phyloP scores from a whole-genome alignment of 2,888 invertebrate species.

The Diadegma fenestrale region DNA sequence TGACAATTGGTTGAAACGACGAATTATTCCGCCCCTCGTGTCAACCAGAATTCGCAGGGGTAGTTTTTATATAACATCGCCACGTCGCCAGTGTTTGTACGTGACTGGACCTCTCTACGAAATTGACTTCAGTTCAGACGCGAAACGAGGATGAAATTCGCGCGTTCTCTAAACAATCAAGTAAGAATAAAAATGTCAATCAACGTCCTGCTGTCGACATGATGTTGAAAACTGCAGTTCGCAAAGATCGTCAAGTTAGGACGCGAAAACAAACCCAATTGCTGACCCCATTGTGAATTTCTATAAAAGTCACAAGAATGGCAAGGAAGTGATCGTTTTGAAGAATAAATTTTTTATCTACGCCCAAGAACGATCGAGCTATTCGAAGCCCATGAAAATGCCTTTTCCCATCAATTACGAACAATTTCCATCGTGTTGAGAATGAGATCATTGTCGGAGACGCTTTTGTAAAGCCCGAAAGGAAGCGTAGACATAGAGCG shows the following conservation, averaged over 20 bases:
- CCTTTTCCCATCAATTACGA: not conserved
- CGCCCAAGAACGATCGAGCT: not conserved
- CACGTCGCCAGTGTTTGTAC: constrained; percentile 9
- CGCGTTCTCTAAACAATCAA: constrained; percentile 10
- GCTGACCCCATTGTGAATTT: not conserved
- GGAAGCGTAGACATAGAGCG: not conserved
- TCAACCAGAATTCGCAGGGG: constrained; percentile 50
- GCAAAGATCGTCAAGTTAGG: not conserved
- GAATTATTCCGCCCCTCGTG: constrained; percentile 58
- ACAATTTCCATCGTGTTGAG: not conserved
- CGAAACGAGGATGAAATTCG: not conserved
- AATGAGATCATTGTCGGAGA: not conserved
- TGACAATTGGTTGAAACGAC: constrained; percentile 56
- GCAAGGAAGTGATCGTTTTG: not conserved
- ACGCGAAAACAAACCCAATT: not conserved
- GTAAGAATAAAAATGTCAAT: not conserved
- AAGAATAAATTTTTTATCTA: not conserved
- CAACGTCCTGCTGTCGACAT: not conserved
- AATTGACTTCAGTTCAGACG: not conserved
- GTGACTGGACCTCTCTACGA: constrained; percentile 18
- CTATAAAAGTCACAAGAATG: not conserved
- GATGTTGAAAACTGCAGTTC: not conserved
- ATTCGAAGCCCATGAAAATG: not conserved
- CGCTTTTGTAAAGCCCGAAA: not conserved
- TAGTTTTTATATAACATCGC: constrained; percentile 22